A percentile compares a stretch with the other conserved stretches of the same genome.
These are phyloP conservation scores for Entomobrya multifasciata DNA, from an alignment of 2,888 invertebrate species.

Conservation along the genomic window DNA sequence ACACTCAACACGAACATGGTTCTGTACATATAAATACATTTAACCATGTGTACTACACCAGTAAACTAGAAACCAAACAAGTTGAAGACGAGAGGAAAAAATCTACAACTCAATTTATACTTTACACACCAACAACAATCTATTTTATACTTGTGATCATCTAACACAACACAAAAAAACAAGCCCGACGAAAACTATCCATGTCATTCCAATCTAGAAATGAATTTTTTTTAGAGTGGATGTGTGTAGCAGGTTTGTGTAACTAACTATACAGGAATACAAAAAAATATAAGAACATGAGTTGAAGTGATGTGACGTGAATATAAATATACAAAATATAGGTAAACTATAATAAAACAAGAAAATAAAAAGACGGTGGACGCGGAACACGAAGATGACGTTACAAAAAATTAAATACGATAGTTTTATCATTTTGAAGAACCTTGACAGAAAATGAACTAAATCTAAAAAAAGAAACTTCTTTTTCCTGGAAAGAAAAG, in stretches of 20 bases:
- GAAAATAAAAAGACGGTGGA: too few relatives aligned
- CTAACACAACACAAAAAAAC: background rate
- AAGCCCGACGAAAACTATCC: background rate
- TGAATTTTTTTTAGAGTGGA: conserved; percentile 33
- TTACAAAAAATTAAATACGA: conserved; percentile 38
- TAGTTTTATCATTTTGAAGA: conserved; percentile 13
- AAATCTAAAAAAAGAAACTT: background rate
- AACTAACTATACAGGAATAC: too few relatives aligned
- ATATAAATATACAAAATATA: conserved; percentile 20
- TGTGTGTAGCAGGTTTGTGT: background rate
- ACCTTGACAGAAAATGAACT: too few relatives aligned
- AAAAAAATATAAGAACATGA: background rate
- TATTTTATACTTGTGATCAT: conserved; percentile 22
- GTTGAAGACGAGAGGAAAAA: background rate
- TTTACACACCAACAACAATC: conserved; percentile 3
- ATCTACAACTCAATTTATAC: conserved; percentile 31
- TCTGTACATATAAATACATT: background rate
- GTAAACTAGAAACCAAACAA: too few relatives aligned
- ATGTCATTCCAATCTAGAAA: conserved; percentile 20
- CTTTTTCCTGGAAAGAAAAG: background rate
- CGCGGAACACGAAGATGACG: conserved; percentile 5
- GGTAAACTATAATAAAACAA: too few relatives aligned
- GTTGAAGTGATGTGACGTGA: background rate
- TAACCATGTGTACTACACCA: background rate
- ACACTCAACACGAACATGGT: background rate